Evolutionary conservation across 2,888 invertebrate genomes (phyloP), one percentile per base, ranked within the genome.

Genomic region (Leptopilina drosophilae): DNA sequence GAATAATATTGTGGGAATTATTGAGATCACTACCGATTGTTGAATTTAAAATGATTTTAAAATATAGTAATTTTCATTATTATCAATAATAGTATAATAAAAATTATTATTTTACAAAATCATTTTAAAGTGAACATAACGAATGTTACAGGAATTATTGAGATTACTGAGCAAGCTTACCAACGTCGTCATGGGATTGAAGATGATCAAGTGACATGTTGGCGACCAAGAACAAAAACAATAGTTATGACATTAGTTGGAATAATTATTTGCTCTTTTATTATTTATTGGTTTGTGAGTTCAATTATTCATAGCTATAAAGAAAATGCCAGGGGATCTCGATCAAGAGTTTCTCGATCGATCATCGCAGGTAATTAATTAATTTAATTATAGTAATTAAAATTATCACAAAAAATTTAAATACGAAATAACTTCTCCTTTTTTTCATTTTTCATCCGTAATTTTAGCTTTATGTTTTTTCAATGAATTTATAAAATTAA

Each of bases 251-350:
- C 86, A 76, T 83, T 87, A 53, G 81, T 84, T 49, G 87, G 85
- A 66, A 73, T 83, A 49, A 69, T 84, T 3, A 66, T 88, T 62
- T 66, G 84, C 40, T 84, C 85, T 1, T 77, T 88, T 26, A 85
- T 87, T 33, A 80, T 87, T 53, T 88, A 87, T 82, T 88, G 88
- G 88, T 84, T 88, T 56, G 83, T 87, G n/a, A 87, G 82, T 42
- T 86, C 87, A 14, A 84, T 87, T 78, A 79, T 85, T n/a, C 53
- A 73, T 8, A 53, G 49, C 33, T 73, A 62, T 84, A 85, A 76
- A 82, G 73, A 73, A 73, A 73, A 73, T n/a, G 20, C 33, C 53
- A 53, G 20, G 26, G 69, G 53, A 73, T 56, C 56, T n/a, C 73
- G 56, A 56, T n/a, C 33, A 56, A 73, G 53, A 56, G 6, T 73